Evolutionary conservation across 2,113 vertebrate species (phyloP).

Genomic region (Gulo gulo): DNA sequence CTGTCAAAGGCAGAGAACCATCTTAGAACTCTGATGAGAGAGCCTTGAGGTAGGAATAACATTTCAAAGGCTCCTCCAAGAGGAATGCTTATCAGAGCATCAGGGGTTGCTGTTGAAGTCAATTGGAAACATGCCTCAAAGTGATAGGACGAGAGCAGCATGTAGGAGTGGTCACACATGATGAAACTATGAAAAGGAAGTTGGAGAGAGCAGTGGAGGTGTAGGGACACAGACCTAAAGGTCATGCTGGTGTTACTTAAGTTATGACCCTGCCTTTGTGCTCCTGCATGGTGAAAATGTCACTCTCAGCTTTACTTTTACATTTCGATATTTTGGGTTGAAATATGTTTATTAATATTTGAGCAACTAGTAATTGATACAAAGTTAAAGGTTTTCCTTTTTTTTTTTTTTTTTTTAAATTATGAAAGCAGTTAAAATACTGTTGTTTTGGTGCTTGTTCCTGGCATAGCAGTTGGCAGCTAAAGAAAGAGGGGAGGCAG

Average conservation of each 20-base stretch:
- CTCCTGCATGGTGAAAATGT: background rate
- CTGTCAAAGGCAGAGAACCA: background rate
- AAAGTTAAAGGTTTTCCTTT: background rate
- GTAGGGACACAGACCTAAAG: background rate
- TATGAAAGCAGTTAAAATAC: background rate
- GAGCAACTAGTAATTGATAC: background rate
- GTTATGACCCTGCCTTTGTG: background rate
- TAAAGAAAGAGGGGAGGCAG: background rate
- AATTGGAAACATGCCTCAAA: background rate
- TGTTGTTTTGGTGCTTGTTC: background rate
- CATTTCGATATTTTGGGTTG: background rate
- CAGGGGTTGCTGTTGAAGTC: background rate
- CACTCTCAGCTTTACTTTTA: background rate
- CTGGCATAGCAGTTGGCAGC: background rate
- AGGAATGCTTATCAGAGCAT: background rate
- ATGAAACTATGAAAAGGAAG: background rate
- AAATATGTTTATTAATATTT: constrained; percentile 14
- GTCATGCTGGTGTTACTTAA: background rate
- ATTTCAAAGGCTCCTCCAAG: background rate
- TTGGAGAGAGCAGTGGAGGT: background rate
- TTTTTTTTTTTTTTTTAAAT: background rate
- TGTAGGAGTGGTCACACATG: background rate
- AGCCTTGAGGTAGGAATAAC: background rate
- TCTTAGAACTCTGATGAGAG: background rate
- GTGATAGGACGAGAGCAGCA: background rate